Conservation (phyloP, 2,888 invertebrate genomes). For the Drosophila stalkeri region DNA sequence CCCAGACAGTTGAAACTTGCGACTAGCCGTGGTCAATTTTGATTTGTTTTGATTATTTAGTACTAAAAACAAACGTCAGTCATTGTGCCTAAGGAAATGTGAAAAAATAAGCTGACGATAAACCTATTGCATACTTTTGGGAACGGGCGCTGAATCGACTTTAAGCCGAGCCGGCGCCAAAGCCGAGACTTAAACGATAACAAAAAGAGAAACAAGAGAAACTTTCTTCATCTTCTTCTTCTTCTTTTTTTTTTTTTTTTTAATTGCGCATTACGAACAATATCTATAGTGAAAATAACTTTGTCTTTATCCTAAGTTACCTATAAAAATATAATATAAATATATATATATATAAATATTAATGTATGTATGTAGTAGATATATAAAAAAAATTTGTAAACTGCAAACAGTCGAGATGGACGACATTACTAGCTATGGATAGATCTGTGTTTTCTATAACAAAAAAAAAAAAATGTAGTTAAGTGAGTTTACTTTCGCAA, state of each 20-base stretch:
- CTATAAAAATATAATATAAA: conserved; percentile 2
- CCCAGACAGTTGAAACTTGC: conserved; percentile 3
- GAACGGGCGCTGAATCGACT: conserved; percentile 41
- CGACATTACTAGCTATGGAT: conserved; percentile 50
- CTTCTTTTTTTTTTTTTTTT: neutral
- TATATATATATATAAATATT: conserved; percentile 29
- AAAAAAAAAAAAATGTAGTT: neutral
- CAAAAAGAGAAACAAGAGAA: conserved; percentile 11
- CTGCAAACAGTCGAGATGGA: conserved; percentile 36
- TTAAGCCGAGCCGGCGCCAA: conserved; percentile 40
- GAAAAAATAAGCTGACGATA: conserved; percentile 64
- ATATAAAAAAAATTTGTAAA: conserved; percentile 56
- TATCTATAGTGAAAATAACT: neutral
- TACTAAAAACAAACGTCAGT: conserved; percentile 57
- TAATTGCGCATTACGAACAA: conserved; percentile 3
- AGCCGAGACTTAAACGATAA: conserved; percentile 41
- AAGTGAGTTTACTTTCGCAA: neutral
- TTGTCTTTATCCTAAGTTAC: conserved; percentile 11
- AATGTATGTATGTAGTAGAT: conserved; percentile 59
- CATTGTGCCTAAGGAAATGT: conserved; percentile 68
- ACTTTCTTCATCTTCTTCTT: too few relatives aligned
- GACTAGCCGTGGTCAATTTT: conserved; percentile 16
- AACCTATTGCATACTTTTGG: conserved; percentile 47
- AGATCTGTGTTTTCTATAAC: conserved; percentile 31
- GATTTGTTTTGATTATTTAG: conserved; percentile 1